Evolutionary conservation across 2,888 invertebrate species (phyloP).

Genomic region (Chymomyza amoena): DNA sequence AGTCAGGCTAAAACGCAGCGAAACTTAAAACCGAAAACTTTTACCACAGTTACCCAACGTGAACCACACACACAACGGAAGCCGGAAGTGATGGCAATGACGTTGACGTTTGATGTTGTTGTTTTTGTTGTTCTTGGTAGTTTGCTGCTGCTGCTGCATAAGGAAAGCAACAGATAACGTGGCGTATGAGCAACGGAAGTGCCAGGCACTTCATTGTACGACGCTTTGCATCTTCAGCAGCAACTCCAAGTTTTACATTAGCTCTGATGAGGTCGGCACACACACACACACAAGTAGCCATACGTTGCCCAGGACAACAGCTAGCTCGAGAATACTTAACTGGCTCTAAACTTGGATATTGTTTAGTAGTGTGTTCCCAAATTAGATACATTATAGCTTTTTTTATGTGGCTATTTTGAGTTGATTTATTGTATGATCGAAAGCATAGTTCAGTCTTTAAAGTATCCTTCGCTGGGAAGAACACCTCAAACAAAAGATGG

Average conservation of each 20-base stretch:
- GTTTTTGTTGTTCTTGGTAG: neutral
- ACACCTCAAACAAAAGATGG: no score
- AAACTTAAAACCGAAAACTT: constrained; percentile 20
- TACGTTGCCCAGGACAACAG: constrained; percentile 30
- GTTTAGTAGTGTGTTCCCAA: neutral
- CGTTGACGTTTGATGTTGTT: constrained; percentile 1
- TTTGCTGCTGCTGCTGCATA: neutral
- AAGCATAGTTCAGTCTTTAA: no score
- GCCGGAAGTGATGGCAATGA: constrained; percentile 15
- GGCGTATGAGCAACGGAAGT: constrained; percentile 36
- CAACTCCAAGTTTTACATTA: neutral
- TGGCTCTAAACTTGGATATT: constrained; percentile 12
- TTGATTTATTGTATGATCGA: no score
- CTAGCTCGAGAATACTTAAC: constrained; percentile 4
- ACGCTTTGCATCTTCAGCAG: neutral
- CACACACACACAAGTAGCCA: constrained; percentile 14
- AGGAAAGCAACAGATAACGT: constrained; percentile 56
- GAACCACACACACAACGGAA: neutral
- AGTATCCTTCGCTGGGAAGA: no score
- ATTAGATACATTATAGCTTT: neutral
- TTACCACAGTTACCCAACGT: neutral
- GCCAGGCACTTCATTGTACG: constrained; percentile 20
- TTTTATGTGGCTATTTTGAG: no score
- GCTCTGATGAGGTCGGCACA: neutral
- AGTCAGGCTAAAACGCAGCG: constrained; percentile 35